A percentile compares a stretch with the other conserved stretches of the same genome.
Evolutionary conservation across 92 coral and sea anemone genomes (phyloP).

Genomic region (Siderastrea siderea): DNA sequence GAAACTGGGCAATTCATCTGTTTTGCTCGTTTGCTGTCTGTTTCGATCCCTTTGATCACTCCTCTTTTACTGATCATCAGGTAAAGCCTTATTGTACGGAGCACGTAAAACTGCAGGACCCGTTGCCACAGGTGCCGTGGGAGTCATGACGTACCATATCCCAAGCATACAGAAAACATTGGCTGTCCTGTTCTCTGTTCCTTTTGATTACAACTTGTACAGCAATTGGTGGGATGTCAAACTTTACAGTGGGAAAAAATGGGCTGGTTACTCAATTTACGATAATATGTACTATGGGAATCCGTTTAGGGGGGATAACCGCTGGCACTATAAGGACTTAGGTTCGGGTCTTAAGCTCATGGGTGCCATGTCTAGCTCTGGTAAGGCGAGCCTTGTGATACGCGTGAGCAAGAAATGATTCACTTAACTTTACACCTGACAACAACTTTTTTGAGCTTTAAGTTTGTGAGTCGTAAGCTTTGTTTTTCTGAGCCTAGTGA

Average conservation of each 20-base stretch:
- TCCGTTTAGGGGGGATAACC: conserved; percentile 4
- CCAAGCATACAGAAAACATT: conserved; percentile 18
- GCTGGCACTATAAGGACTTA: conserved; percentile 22
- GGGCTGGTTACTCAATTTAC: conserved; percentile 42
- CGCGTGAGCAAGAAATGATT: too few species aligned
- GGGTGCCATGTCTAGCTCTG: too few species aligned
- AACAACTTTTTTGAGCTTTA: too few species aligned
- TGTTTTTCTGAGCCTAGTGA: too few species aligned
- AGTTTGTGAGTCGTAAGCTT: too few species aligned
- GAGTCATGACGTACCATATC: conserved; percentile 56
- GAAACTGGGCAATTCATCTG: too few species aligned
- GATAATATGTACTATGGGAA: conserved; percentile 49
- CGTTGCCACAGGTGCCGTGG: conserved; percentile 67
- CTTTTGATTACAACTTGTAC: conserved; percentile 57
- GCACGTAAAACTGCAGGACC: conserved; percentile 52
- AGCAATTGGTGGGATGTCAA: conserved; percentile 71
- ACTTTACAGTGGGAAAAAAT: conserved; percentile 36
- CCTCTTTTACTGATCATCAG: too few species aligned
- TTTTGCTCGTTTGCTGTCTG: too few species aligned
- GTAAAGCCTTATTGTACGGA: conserved; percentile 40
- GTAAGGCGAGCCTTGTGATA: too few species aligned
- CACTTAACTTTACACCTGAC: too few species aligned
- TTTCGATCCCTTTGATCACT: too few species aligned
- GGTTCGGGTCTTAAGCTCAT: too few species aligned
- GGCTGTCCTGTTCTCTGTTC: conserved; percentile 65